A percentile compares a stretch with the other conserved stretches of the same genome.
Conservation (phyloP, 1,140 invertebrate species). For the Drosophila bocki region DNA sequence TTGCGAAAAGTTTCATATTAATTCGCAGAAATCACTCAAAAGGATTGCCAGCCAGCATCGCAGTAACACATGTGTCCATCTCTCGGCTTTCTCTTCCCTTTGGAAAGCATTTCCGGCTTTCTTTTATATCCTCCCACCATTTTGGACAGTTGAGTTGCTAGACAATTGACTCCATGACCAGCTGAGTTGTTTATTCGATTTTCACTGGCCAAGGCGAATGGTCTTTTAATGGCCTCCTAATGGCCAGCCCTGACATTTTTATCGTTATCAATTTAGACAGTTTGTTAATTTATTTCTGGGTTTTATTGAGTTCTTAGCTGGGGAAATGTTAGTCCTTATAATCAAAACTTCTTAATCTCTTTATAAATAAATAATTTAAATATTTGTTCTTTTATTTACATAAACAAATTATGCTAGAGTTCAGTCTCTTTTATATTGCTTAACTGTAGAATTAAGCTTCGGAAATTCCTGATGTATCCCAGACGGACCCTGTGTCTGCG, state of each 20-base stretch:
- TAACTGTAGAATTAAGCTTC: no score
- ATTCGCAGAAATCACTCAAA: conserved; percentile 58
- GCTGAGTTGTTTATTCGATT: conserved; percentile 54
- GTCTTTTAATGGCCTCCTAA: conserved; percentile 47
- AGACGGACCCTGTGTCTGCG: not conserved
- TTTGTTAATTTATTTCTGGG: conserved; percentile 51
- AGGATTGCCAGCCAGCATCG: conserved; percentile 20
- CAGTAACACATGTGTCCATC: conserved; percentile 26
- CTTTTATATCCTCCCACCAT: conserved; percentile 6
- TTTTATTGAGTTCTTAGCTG: not conserved
- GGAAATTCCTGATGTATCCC: no score
- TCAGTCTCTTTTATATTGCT: no score
- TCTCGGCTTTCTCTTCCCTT: not conserved
- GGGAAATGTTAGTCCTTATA: not conserved
- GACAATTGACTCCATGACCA: conserved; percentile 36
- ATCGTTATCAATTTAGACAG: conserved; percentile 48
- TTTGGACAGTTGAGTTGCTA: conserved; percentile 37
- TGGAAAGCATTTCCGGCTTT: conserved; percentile 16
- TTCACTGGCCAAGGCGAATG: conserved; percentile 20
- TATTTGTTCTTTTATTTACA: not conserved
- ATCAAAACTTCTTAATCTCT: no score
- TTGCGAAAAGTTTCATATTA: conserved; percentile 46
- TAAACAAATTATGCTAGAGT: not conserved
- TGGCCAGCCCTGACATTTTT: conserved; percentile 44
- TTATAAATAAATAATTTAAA: not conserved